Evolutionary conservation across 2,797 vertebrate species (phyloP), one percentile per base, ranked within the genome.

Genomic region (Coregonus suidteri): DNA sequence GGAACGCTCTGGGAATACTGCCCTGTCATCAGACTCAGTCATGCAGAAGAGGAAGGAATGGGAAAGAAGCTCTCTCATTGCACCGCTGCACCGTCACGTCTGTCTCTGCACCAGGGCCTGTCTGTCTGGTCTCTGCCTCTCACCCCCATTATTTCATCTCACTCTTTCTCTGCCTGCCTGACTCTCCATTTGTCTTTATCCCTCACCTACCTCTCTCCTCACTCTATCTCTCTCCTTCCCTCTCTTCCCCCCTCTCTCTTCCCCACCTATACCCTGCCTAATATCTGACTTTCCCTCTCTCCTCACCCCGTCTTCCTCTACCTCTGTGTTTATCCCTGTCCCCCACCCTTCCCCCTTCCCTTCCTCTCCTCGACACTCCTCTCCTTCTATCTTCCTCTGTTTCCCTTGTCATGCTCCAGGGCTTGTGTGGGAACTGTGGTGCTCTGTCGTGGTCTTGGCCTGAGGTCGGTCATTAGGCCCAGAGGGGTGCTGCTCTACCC

Each of bases 61-160:
- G 89, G 88, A 93, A 94, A 91, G 90, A 77, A 84, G 86, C 87
- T 93, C 93, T 92, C 91, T 92, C 90, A 89, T 92, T 90, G 91
- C 90, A 93, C 90, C 89, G 87, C 89, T 90, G 90, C 91, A 90
- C 30, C 16, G 31, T 18, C n/a, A 68, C 64, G 18, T 64, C 30
- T 69, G 52, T 54, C 66, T 69, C 64, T 15, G 80, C 82, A 79
- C 82, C 84, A 85, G 41, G 85, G 81, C 59, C 54, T 89, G 82
- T 90, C 85, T 78, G 30, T 88, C 86, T 91, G 89, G 81, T 78
- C 71, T 69, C 78, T 66, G 4, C 76, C 75, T 75, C 62, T 4
- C 25, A 59, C 62, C 41, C 70, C 88, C 84, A 81, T 88, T 89
- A 86, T 87, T 85, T 82, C 18, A 6, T 83, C 73, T 83, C 65